Conservation (phyloP, 1,140 invertebrate species). For the Papilio machaon region DNA sequence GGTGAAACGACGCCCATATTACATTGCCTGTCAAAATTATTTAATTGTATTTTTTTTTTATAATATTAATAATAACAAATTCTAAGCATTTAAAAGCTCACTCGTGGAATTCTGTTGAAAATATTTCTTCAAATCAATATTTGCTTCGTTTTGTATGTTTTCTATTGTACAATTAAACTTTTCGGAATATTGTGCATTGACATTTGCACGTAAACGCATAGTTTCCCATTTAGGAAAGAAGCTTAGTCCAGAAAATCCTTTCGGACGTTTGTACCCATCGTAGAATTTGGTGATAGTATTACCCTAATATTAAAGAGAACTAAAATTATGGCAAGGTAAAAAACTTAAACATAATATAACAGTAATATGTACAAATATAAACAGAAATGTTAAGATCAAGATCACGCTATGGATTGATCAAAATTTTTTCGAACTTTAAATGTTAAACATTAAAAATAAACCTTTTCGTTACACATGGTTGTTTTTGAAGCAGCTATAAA, state of each 20-base stretch:
- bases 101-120: conserved; percentile 31
- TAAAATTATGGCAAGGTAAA: background rate
- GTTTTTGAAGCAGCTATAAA: conserved; percentile 64
- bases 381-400: background rate
- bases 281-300: conserved; percentile 50
- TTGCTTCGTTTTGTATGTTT: conserved; percentile 58
- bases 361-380: background rate
- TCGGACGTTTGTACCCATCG: conserved; percentile 51
- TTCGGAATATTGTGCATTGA: conserved; percentile 54
- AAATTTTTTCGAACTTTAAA: background rate
- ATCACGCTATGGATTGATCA: background rate
- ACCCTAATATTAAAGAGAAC: conserved; percentile 45
- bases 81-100: background rate
- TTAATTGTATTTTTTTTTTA: background rate
- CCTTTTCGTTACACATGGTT: conserved; percentile 56
- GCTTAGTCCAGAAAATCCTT: conserved; percentile 48
- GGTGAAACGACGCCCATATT: conserved; percentile 70
- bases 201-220: conserved; percentile 48
- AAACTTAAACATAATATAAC: background rate
- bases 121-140: conserved; percentile 60
- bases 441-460: conserved; percentile 39
- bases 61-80: background rate
- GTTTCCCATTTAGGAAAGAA: conserved; percentile 69
- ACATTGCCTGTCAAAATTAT: conserved; percentile 50
- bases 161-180: conserved; percentile 53